These are phyloP conservation scores for Sebastiscus albofasciatus DNA, from an alignment of 2,797 vertebrate genomes.

Conservation along the genomic window DNA sequence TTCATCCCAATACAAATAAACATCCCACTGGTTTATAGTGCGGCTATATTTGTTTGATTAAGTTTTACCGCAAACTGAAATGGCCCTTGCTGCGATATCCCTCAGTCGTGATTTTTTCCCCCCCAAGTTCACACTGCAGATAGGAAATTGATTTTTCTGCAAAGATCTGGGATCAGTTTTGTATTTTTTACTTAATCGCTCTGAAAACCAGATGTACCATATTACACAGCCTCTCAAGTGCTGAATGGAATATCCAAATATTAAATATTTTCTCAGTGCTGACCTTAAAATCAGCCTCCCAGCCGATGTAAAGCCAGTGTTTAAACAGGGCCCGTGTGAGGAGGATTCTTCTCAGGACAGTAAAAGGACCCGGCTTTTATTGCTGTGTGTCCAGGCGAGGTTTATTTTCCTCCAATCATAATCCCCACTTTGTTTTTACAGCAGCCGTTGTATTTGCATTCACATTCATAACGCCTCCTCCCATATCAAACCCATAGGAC, in stretches of 20 bases:
- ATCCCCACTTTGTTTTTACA: conserved; percentile 69
- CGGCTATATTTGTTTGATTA: conserved; percentile 62
- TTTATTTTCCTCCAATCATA: conserved; percentile 63
- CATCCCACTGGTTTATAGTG: conserved; percentile 48
- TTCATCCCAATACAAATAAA: conserved; percentile 64
- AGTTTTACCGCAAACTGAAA: conserved; percentile 41
- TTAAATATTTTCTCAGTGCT: conserved; percentile 47
- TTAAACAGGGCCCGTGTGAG: conserved; percentile 27
- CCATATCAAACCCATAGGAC: conserved; percentile 59
- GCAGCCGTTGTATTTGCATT: conserved; percentile 66
- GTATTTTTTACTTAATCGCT: conserved; percentile 22
- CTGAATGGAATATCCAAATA: conserved; percentile 27
- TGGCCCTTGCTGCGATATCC: conserved; percentile 9
- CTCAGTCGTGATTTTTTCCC: conserved; percentile 9
- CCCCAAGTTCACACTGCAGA: conserved; percentile 26
- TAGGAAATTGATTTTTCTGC: conserved; percentile 36
- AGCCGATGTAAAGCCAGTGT: conserved; percentile 19
- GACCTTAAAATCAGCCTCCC: conserved; percentile 31
- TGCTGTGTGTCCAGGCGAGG: conserved; percentile 23
- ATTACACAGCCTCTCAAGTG: conserved; percentile 4
- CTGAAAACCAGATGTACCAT: conserved; percentile 23
- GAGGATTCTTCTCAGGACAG: conserved; percentile 48
- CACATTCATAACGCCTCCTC: conserved; percentile 50
- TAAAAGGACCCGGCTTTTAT: conserved; percentile 13
- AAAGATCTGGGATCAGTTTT: conserved; percentile 31